These are phyloP conservation scores for Anniella stebbinsi DNA, from an alignment of 2,797 vertebrate genomes.

Conservation along the genomic window DNA sequence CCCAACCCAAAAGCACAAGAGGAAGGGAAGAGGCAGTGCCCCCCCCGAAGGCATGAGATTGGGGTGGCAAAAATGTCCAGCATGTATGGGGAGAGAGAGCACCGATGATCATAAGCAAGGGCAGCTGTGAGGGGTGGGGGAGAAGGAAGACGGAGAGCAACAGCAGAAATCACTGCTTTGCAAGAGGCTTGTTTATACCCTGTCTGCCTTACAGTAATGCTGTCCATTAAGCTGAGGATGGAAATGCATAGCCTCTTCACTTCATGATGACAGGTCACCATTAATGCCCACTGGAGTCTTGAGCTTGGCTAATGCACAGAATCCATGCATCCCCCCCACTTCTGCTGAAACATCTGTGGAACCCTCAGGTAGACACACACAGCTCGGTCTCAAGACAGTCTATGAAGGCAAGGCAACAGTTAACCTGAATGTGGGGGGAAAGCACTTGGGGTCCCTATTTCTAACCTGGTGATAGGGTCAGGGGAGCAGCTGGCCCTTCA, in stretches of 20 bases:
- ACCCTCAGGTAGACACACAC: not conserved
- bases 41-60: not conserved
- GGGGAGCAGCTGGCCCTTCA: not conserved
- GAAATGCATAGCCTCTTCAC: not conserved
- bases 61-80: rapidly evolving
- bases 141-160: not conserved
- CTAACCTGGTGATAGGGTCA: not conserved
- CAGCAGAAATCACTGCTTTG: not conserved
- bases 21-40: rapidly evolving
- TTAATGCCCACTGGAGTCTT: not conserved
- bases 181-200: not conserved
- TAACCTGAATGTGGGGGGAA: not conserved
- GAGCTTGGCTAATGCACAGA: not conserved
- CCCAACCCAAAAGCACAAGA: not conserved
- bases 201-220: rapidly evolving
- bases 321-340: not conserved
- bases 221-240: not conserved
- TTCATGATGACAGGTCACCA: not conserved
- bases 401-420: not conserved
- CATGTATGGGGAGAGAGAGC: not conserved
- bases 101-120: not conserved
- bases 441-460: too few relatives aligned
- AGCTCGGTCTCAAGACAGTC: not conserved
- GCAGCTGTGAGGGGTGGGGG: not conserved
- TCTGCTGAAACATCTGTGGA: not conserved